Evolutionary conservation across 2,113 vertebrate species (phyloP).

Genomic region (Phylloscopus whistleri): DNA sequence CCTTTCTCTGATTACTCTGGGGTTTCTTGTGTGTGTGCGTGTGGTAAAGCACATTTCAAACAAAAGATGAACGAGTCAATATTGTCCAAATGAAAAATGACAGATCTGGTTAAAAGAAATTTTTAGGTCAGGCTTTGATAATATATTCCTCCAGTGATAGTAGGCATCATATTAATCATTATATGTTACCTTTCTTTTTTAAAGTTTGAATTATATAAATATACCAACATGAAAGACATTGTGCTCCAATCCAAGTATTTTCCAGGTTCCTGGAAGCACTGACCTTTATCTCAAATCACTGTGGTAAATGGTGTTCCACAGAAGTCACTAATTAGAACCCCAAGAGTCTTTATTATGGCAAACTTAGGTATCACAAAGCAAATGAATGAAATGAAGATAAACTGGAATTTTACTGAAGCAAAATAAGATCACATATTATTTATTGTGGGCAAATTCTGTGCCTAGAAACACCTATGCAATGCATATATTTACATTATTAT

Average conservation of each 20-base stretch:
- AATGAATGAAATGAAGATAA: not conserved
- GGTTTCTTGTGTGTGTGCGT: not conserved
- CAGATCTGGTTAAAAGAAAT: not conserved
- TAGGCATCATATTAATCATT: not conserved
- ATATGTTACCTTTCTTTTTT: not conserved
- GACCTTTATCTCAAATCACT: not conserved
- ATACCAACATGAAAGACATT: not conserved
- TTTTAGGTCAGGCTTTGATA: not conserved
- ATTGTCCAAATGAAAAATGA: conserved; percentile 27
- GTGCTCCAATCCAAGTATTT: not conserved
- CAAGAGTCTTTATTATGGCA: not conserved
- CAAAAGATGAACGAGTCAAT: not conserved
- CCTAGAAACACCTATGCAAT: not conserved
- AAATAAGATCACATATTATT: not conserved
- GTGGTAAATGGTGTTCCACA: not conserved
- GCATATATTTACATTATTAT: not conserved
- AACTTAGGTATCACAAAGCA: not conserved
- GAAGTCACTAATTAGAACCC: conserved; percentile 2
- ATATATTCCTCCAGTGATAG: not conserved
- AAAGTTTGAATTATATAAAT: not conserved
- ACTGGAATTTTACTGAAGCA: not conserved
- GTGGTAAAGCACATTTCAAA: not conserved
- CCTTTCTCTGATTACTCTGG: not conserved
- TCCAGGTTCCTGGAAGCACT: not conserved
- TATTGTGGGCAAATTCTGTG: not conserved